phyloP scores from a whole-genome alignment of 2,797 vertebrate genomes.

The Pangasius macronema region DNA sequence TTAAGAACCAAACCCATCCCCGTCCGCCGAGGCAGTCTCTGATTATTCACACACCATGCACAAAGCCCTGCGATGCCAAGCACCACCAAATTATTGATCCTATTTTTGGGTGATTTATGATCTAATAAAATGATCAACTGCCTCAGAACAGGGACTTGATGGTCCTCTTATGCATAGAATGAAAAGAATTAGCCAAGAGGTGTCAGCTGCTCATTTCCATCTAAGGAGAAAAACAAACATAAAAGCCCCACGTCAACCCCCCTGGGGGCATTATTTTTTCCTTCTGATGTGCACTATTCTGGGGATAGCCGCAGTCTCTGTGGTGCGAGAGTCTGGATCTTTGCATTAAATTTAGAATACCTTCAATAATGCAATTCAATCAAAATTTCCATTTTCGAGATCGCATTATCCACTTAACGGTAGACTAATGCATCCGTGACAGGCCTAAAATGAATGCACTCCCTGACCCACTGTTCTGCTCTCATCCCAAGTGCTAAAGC shows the following conservation, averaged over 20 bases:
- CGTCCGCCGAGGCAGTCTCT: conserved; percentile 42
- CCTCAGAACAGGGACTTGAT: conserved; percentile 25
- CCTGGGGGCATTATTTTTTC: conserved; percentile 46
- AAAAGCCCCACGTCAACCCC: conserved; percentile 40
- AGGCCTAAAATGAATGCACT: conserved; percentile 30
- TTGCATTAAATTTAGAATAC: conserved; percentile 46
- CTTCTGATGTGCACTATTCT: conserved; percentile 50
- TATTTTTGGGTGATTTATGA: conserved; percentile 50
- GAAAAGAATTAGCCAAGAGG: conserved; percentile 39
- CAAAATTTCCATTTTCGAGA: conserved; percentile 40
- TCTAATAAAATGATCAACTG: conserved; percentile 56
- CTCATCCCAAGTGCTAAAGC: conserved; percentile 30
- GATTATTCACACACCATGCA: conserved; percentile 61
- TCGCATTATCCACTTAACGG: conserved; percentile 38
- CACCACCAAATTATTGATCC: conserved; percentile 52
- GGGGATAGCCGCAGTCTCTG: conserved; percentile 34
- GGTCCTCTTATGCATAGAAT: conserved; percentile 30
- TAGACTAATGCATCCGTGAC: conserved; percentile 26
- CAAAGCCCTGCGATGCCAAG: conserved; percentile 53
- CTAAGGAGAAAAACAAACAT: conserved; percentile 51
- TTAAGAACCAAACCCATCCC: conserved; percentile 52
- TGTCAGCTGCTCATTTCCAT: conserved; percentile 46
- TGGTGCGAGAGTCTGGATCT: not conserved
- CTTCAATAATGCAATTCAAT: conserved; percentile 50
- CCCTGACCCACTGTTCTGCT: conserved; percentile 41